These are phyloP conservation scores for Pitangus sulphuratus DNA, from an alignment of 2,797 vertebrate species.

Conservation along the genomic window DNA sequence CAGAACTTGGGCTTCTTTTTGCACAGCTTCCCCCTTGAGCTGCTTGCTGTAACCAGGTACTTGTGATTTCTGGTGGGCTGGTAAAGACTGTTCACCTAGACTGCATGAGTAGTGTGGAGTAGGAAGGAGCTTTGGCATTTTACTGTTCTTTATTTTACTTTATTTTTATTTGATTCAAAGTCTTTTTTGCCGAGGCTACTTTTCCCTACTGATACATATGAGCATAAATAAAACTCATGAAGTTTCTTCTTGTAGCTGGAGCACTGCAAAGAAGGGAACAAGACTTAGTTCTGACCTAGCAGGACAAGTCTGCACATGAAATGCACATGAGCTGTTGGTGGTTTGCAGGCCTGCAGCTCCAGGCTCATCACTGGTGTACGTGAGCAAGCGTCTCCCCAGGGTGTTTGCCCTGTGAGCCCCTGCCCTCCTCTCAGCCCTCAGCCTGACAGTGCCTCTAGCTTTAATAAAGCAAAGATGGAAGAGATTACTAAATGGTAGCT, in stretches of 20 bases:
- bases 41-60: not conserved
- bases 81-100: not conserved
- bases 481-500: constrained; percentile 31
- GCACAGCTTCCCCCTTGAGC: not conserved
- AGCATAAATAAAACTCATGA: not conserved
- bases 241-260: not conserved
- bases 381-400: not conserved
- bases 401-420: not conserved
- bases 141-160: not conserved
- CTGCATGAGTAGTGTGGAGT: not conserved
- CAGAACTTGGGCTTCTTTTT: not conserved
- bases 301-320: not conserved
- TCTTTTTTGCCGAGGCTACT: not conserved
- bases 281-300: not conserved
- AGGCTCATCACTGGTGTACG: not conserved
- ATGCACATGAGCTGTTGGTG: not conserved
- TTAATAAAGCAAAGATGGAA: constrained; percentile 41
- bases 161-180: not conserved
- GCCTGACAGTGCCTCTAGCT: not conserved
- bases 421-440: not conserved
- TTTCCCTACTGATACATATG: not conserved
- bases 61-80: not conserved
- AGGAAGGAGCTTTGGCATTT: not conserved
- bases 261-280: not conserved
- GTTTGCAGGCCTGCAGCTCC: not conserved